phyloP scores from a whole-genome alignment of 2,888 invertebrate species.

The Hypomecis atomaria region DNA sequence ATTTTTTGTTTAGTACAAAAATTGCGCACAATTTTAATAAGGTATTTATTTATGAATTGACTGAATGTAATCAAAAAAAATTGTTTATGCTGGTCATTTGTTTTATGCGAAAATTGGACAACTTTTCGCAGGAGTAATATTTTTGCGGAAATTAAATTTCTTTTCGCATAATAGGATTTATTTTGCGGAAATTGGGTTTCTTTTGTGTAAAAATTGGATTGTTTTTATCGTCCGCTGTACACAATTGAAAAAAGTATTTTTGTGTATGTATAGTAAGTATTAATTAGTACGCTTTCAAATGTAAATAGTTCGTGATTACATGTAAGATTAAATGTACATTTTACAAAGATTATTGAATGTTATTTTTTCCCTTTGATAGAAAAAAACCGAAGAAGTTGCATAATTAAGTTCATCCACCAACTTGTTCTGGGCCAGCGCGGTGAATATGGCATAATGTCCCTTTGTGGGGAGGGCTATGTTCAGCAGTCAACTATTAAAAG shows the following conservation, averaged over 20 bases:
- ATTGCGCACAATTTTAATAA: conserved; percentile 41
- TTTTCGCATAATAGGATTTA: too few relatives aligned
- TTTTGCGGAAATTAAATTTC: too few relatives aligned
- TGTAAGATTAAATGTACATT: conserved; percentile 84
- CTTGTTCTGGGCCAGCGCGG: too few relatives aligned
- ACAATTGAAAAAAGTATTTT: conserved; percentile 64
- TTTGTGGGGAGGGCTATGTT: too few relatives aligned
- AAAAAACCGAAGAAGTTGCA: neutral
- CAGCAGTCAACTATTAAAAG: too few relatives aligned
- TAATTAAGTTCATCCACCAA: too few relatives aligned
- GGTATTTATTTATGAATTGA: conserved; percentile 30
- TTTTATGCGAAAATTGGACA: conserved; percentile 5
- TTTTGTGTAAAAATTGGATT: conserved; percentile 11
- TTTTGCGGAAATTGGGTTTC: neutral
- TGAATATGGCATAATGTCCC: too few relatives aligned
- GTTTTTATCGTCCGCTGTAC: conserved; percentile 30
- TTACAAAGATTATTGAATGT: conserved; percentile 68
- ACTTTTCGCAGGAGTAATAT: too few relatives aligned
- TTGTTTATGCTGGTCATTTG: conserved; percentile 8
- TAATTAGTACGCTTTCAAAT: conserved; percentile 72
- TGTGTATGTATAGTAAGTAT: conserved; percentile 72
- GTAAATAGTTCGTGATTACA: conserved; percentile 78
- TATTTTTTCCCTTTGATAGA: conserved; percentile 36
- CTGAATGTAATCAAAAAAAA: conserved; percentile 33
- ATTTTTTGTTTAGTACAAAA: conserved; percentile 35